Base-by-base conservation (phyloP, 64 coral and sea anemone species). In the Montipora efflorescens region DNA sequence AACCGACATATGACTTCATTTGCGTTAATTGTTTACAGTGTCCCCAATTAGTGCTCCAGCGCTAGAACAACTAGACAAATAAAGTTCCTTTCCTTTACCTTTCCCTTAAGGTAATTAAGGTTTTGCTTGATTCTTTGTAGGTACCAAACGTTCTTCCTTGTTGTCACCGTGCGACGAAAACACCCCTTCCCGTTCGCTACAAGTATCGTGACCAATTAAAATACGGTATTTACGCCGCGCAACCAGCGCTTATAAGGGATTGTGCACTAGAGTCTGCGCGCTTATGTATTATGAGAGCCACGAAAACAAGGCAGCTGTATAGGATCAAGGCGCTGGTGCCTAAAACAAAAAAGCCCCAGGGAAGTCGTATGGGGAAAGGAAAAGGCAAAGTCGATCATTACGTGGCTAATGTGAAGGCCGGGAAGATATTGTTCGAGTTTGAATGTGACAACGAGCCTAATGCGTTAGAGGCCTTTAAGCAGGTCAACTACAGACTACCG, bases 301-400 rank as follows among this genome's bases (percentile, higher is more conserved):
- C 97, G n/a, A 99, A 99, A 84, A 99, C 90, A 16, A 96, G 93
- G 53, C 94, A 99, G 62, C 22, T 99, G 23, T 96, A 91, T 78
- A 99, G 94, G 89, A 87, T 99, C 21, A 95, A 94, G 46, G 97
- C 97, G 50, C 92, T 91, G 49, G 83, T 95, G 20, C 94, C 97
- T 74, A 74, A 96, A 5, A 96, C 92, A 55, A 99, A 96, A 23
- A 99, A 99, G 73, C 79, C 97, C 43, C 79, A 96, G 4, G 97
- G 97, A 48, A 99, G 91, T 76, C 91, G 92, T 51, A 99, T 99
- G 97, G 97, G 97, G 4, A 99, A 99, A 92, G 97, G 97, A 47
- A 93, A 99, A 88, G 97, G 97, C 21, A 99, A 99, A 76, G 47
- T 99, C 20, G 92, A 96, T 53, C 97, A 99, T 84, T 75, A 87